A percentile compares a stretch with the other conserved stretches of the same genome.
Conservation (phyloP, 1,140 invertebrate genomes). For the Euwallacea similis region DNA sequence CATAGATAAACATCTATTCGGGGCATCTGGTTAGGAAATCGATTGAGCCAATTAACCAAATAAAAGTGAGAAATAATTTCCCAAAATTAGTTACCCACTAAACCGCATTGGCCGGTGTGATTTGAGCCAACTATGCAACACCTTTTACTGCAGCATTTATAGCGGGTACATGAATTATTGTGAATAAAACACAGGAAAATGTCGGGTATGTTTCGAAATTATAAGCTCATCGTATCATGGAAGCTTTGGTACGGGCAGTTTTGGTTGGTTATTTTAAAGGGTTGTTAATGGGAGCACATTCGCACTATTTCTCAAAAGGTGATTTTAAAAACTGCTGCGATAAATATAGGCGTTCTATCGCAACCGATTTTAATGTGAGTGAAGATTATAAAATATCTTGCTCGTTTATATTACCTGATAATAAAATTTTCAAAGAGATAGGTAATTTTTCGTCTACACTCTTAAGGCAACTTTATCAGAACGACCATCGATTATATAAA, state of each 20-base stretch:
- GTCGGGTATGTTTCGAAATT: constrained; percentile 3
- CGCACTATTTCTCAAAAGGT: too few relatives aligned
- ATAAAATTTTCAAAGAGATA: background rate
- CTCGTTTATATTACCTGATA: too few relatives aligned
- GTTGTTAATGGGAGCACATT: too few relatives aligned
- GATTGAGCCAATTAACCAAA: constrained; percentile 20
- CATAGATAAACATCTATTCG: constrained; percentile 9
- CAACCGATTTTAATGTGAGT: too few relatives aligned
- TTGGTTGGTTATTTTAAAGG: too few relatives aligned
- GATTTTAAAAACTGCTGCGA: too few relatives aligned
- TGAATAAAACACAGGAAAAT: constrained; percentile 23
- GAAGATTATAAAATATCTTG: too few relatives aligned
- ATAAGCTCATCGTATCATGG: background rate
- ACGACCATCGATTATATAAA: constrained; percentile 17
- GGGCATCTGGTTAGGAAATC: constrained; percentile 14
- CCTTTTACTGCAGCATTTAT: constrained; percentile 12
- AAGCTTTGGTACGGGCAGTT: too few relatives aligned
- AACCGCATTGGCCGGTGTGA: constrained; percentile 8
- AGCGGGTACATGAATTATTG: constrained; percentile 23
- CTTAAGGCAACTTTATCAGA: constrained; percentile 18
- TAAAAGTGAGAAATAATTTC: constrained; percentile 26
- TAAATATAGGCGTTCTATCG: too few relatives aligned
- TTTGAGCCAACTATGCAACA: constrained; percentile 16
- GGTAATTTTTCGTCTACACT: constrained; percentile 8
- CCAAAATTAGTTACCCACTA: constrained; percentile 9